A percentile compares a stretch with the other conserved stretches of the same genome.
Evolutionary conservation across 2,797 vertebrate genomes (phyloP).

Genomic region (Enteromius argenteus): DNA sequence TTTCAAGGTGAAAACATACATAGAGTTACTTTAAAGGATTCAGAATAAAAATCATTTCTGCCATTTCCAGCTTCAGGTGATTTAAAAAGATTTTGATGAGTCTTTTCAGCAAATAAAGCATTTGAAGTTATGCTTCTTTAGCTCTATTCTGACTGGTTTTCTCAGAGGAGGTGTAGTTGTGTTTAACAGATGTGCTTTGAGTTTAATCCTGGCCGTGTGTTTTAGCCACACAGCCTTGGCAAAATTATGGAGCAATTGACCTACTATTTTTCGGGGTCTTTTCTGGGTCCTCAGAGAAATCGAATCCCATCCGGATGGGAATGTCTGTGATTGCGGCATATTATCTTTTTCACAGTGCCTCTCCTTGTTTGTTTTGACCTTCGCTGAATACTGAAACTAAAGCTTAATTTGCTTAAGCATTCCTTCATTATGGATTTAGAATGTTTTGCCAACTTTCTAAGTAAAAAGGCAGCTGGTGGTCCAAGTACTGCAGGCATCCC

Average conservation of each 20-base stretch:
- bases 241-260: background rate
- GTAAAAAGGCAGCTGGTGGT: background rate
- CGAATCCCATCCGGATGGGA: no score
- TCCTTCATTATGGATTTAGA: slow-evolving; percentile 4
- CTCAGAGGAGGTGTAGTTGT: background rate
- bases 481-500: slow-evolving; percentile 6
- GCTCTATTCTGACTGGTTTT: background rate
- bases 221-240: background rate
- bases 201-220: background rate
- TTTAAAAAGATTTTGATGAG: background rate
- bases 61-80: background rate
- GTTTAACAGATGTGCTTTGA: slow-evolving; percentile 3
- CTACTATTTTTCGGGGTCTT: background rate
- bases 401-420: slow-evolving; percentile 2
- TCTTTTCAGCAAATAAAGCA: background rate
- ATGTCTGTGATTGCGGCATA: background rate
- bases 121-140: background rate
- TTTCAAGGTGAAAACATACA: no score
- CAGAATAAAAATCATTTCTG: no score
- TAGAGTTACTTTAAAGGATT: background rate
- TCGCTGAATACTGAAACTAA: background rate
- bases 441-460: slow-evolving; percentile 18
- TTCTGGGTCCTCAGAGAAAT: background rate
- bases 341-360: background rate
- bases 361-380: background rate